Evolutionary conservation across 2,113 vertebrate species (phyloP), one percentile per base, ranked within the genome.

Genomic region (Ursus arctos): DNA sequence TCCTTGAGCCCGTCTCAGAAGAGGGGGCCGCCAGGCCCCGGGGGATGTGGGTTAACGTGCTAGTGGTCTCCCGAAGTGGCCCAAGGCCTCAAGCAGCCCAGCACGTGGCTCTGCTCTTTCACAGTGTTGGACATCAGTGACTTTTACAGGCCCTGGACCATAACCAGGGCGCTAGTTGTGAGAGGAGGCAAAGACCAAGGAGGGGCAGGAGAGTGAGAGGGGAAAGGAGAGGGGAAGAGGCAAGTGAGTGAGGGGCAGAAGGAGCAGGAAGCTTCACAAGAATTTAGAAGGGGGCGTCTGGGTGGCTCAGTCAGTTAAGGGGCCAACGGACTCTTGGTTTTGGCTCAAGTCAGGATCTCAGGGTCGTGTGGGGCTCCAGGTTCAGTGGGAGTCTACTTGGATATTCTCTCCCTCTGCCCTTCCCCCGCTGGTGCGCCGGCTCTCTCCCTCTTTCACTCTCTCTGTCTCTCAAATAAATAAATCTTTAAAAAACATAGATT

Each of bases 81-180:
- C 0, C 40, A 1, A 31, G 7, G 49, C 22, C 24, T 82, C 0
- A 0, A 57, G 18, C 47, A 36, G 28, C n/a, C n/a, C 0, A 4
- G 40, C 33, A 16, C 2, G 5, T 2, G 22, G 3, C 36, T 91
- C 28, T 71, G 63, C 59, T 33, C 15, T 53, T 69, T 28, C 1
- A 22, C 24, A 53, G 43, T 61, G 19, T n/a, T 83, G 4, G 26
- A 9, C 63, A 11, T 36, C 28, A 67, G 40, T 40, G 51, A 47
- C 53, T 36, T 63, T 91, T 15, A 36, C 0, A 51, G 79, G 21
- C 26, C 55, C 13, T 76, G 47, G 19, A 10, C 63, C 93, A 7
- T 63, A 67, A 53, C 7, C 11, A 36, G 33, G 36, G 7, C 84
- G 7, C 91, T 79, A n/a, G 22, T 49, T 49, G 4, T 85, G 86